phyloP scores from a whole-genome alignment of 2,888 invertebrate species.

The Nipponacmea schrenckii region DNA sequence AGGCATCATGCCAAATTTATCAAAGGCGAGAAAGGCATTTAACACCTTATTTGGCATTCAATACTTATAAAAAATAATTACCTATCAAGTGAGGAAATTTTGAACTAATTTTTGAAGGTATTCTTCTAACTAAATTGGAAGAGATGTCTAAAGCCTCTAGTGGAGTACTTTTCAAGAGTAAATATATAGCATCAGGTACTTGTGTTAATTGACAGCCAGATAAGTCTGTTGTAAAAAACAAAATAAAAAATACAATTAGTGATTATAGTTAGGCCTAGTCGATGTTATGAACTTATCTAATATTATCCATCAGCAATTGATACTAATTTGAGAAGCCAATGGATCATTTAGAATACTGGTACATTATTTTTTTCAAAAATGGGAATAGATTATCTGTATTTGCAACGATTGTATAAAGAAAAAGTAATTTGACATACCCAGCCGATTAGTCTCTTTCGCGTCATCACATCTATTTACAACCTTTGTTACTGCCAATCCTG shows the following conservation, averaged over 20 bases:
- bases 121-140: constrained; percentile 43
- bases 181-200: constrained; percentile 54
- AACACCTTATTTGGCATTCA: no score
- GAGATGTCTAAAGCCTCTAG: constrained; percentile 47
- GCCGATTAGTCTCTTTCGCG: constrained; percentile 47
- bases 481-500: constrained; percentile 49
- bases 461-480: constrained; percentile 51
- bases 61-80: constrained; percentile 21
- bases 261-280: no score
- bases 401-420: background rate
- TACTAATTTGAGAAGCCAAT: no score
- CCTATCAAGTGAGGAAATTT: constrained; percentile 49
- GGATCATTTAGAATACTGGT: background rate
- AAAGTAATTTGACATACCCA: constrained; percentile 35
- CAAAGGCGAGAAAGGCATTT: no score
- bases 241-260: background rate
- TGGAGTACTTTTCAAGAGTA: constrained; percentile 45
- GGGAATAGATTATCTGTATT: no score
- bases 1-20: no score
- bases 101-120: constrained; percentile 51
- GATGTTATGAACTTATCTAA: no score
- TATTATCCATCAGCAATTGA: no score
- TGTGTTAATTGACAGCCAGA: constrained; percentile 52
- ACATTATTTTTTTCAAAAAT: background rate
- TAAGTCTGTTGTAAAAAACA: constrained; percentile 44